Evolutionary conservation across 2,888 invertebrate species (phyloP).

Genomic region (Polyommatus iphigenia): DNA sequence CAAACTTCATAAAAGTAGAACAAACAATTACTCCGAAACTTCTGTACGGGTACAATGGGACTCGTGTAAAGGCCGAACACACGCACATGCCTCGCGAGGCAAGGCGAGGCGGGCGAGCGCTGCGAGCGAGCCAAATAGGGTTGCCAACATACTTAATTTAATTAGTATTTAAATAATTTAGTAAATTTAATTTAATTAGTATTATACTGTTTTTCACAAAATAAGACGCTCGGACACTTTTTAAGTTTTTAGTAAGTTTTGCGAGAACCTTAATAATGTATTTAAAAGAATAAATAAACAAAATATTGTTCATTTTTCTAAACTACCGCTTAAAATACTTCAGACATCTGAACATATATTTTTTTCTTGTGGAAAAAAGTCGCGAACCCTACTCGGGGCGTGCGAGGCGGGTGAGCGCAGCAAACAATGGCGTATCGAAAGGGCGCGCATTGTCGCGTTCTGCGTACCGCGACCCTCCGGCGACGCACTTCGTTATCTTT

Average conservation of each 20-base stretch:
- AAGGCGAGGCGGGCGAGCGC: neutral
- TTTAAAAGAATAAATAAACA: too few relatives aligned
- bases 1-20: constrained; percentile 16
- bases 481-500: constrained; percentile 24
- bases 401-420: constrained; percentile 23
- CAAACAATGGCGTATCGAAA: constrained; percentile 38
- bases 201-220: too few relatives aligned
- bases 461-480: constrained; percentile 46
- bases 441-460: constrained; percentile 63
- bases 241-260: too few relatives aligned
- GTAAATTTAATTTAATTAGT: too few relatives aligned
- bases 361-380: too few relatives aligned
- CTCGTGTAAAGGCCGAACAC: constrained; percentile 33
- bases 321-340: too few relatives aligned
- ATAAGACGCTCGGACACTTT: too few relatives aligned
- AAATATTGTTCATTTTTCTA: too few relatives aligned
- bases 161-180: too few relatives aligned
- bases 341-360: too few relatives aligned
- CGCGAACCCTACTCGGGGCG: constrained; percentile 27
- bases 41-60: neutral
- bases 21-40: constrained; percentile 21
- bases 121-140: constrained; percentile 49
- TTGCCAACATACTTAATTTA: too few relatives aligned
- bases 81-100: constrained; percentile 33
- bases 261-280: too few relatives aligned